phyloP scores from a whole-genome alignment of 1,140 invertebrate species.

The Caenorhabditis tropicalis region DNA sequence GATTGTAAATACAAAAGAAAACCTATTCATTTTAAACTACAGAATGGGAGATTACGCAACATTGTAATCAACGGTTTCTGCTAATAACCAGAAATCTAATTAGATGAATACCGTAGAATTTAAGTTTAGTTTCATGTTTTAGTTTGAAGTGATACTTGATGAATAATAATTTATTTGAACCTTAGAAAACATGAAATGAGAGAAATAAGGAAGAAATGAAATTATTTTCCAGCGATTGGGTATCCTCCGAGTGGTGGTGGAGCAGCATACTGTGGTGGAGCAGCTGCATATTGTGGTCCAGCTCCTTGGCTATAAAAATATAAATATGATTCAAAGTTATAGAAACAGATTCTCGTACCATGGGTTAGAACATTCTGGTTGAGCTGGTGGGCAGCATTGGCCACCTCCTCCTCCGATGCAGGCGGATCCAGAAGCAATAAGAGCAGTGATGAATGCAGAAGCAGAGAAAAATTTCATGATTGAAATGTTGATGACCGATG shows the following conservation, averaged over 20 bases:
- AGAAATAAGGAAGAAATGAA: neutral
- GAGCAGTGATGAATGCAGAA: neutral
- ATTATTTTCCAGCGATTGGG: neutral
- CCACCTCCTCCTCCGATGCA: constrained; percentile 25
- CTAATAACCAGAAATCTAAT: no score
- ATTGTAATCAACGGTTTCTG: no score
- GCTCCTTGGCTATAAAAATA: neutral
- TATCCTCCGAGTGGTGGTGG: neutral
- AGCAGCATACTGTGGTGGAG: neutral
- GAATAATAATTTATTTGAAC: constrained; percentile 5
- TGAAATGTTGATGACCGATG: neutral
- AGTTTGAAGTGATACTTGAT: no score
- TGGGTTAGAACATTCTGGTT: constrained; percentile 7
- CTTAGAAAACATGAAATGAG: neutral
- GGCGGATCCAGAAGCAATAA: neutral
- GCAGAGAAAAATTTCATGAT: constrained; percentile 6
- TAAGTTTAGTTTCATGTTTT: no score
- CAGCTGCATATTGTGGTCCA: constrained; percentile 9
- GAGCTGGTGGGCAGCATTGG: constrained; percentile 20
- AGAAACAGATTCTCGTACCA: neutral
- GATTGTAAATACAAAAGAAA: neutral
- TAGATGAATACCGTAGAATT: no score
- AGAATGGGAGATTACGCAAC: neutral
- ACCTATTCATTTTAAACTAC: neutral
- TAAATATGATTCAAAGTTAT: neutral